These are phyloP conservation scores for Dryobota labecula DNA, from an alignment of 2,888 invertebrate genomes.

Conservation along the genomic window DNA sequence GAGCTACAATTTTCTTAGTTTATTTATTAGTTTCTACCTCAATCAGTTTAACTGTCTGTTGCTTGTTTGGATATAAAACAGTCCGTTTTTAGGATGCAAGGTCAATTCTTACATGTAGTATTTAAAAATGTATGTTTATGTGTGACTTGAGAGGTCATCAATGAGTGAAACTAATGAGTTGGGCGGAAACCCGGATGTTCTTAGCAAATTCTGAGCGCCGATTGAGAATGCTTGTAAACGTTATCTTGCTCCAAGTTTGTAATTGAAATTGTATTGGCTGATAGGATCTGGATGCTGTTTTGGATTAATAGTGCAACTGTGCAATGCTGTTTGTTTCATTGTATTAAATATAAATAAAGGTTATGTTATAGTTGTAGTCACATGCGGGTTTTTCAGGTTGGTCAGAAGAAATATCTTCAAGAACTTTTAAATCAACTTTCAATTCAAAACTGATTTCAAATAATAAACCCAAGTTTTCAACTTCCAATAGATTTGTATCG, in stretches of 20 bases:
- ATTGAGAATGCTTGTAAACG: background rate
- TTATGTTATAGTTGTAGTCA: too few relatives aligned
- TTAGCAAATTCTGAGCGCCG: background rate
- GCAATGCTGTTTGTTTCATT: background rate
- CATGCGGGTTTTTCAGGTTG: too few relatives aligned
- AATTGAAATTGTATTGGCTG: constrained; percentile 2
- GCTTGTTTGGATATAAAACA: constrained; percentile 41
- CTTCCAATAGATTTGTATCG: constrained; percentile 12
- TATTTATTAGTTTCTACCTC: constrained; percentile 41
- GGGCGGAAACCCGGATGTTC: background rate
- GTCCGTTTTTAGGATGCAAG: constrained; percentile 10
- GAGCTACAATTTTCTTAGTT: constrained; percentile 33
- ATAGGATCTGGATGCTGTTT: constrained; percentile 7
- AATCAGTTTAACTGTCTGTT: constrained; percentile 26
- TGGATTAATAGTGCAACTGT: background rate
- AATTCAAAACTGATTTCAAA: background rate
- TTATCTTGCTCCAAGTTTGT: background rate
- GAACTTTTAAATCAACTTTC: background rate
- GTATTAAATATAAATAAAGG: background rate
- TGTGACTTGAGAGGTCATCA: background rate
- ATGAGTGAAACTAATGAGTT: background rate
- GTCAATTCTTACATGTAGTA: background rate
- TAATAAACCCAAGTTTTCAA: constrained; percentile 25
- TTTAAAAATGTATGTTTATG: constrained; percentile 18
- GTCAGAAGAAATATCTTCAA: background rate